Evolutionary conservation across 2,888 invertebrate genomes (phyloP).

Genomic region (Cistogaster globosa): DNA sequence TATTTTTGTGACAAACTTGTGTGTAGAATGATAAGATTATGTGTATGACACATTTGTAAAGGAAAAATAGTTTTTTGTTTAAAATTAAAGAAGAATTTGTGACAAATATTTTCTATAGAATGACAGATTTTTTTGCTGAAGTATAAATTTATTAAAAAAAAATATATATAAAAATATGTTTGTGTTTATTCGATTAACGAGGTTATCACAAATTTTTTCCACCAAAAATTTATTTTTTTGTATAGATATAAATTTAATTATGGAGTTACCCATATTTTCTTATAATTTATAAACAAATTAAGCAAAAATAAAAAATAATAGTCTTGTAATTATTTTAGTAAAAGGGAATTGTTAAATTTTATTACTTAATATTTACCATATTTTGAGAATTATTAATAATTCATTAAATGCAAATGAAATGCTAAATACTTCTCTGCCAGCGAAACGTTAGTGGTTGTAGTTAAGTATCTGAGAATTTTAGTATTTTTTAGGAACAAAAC

Average conservation of each 20-base stretch:
- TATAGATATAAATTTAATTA: background rate
- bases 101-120: too few relatives aligned
- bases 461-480: background rate
- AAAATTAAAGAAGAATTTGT: too few relatives aligned
- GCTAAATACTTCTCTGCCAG: slow-evolving; percentile 37
- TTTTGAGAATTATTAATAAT: slow-evolving; percentile 41
- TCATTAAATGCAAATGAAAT: slow-evolving; percentile 59
- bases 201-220: too few relatives aligned
- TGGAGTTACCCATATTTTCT: slow-evolving; percentile 11
- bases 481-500: slow-evolving; percentile 1
- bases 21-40: too few relatives aligned
- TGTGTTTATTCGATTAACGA: too few relatives aligned
- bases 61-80: too few relatives aligned
- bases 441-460: background rate
- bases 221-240: too few relatives aligned
- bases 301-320: background rate
- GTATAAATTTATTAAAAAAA: too few relatives aligned
- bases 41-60: too few relatives aligned
- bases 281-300: slow-evolving; percentile 21
- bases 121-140: too few relatives aligned
- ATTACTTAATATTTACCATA: slow-evolving; percentile 25
- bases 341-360: slow-evolving; percentile 5
- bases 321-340: background rate
- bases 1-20: too few relatives aligned
- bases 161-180: too few relatives aligned